These are phyloP conservation scores for Mastomys coucha DNA, from an alignment of 2,113 vertebrate genomes.

Conservation along the genomic window DNA sequence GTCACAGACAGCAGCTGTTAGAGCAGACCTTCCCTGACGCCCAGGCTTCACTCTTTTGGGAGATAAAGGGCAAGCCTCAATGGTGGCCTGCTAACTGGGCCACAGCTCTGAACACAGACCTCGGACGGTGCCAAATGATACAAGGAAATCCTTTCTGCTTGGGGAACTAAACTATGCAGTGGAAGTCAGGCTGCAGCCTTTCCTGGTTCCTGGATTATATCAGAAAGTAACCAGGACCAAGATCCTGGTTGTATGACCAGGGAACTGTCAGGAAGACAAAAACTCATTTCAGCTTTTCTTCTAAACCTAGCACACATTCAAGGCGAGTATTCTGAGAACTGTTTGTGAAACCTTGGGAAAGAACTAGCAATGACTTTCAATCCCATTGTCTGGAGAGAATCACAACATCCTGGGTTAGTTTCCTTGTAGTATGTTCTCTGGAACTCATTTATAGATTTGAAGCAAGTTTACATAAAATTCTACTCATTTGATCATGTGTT, in stretches of 20 bases:
- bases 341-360: neutral
- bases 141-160: conserved; percentile 33
- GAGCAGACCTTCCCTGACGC: neutral
- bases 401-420: neutral
- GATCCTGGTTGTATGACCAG: neutral
- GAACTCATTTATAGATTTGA: neutral
- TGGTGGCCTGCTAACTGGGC: neutral
- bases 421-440: neutral
- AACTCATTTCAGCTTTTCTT: neutral
- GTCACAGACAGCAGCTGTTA: neutral
- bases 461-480: neutral
- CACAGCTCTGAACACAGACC: neutral
- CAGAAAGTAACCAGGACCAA: conserved; percentile 30
- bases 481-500: neutral
- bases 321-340: neutral
- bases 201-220: conserved; percentile 25
- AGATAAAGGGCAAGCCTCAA: neutral
- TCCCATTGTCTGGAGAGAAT: neutral
- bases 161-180: neutral
- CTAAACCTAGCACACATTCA: neutral
- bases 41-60: neutral
- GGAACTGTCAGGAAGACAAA: neutral
- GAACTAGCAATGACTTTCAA: neutral
- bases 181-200: neutral
- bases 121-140: neutral